Evolutionary conservation across 2,113 vertebrate genomes (phyloP).

Genomic region (Condylura cristata): DNA sequence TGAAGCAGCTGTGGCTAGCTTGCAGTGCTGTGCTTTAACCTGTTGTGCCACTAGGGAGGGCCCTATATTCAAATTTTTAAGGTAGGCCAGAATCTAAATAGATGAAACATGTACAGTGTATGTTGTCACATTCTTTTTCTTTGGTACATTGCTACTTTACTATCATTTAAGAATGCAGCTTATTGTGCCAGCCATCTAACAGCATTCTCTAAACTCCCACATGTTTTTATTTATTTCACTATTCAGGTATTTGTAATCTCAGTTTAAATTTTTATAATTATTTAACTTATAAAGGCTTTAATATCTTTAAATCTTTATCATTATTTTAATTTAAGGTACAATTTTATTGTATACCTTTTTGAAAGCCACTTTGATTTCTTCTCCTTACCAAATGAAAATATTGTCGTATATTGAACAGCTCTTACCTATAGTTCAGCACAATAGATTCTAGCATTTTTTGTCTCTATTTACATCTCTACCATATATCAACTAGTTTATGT

Average conservation of each 20-base stretch:
- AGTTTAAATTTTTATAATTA: neutral
- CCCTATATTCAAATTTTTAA: no score
- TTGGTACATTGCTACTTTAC: constrained; percentile 47
- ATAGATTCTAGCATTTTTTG: neutral
- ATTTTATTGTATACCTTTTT: neutral
- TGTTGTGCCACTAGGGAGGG: no score
- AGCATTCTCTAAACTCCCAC: neutral
- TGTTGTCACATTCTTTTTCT: constrained; percentile 60
- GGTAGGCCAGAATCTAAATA: constrained; percentile 86
- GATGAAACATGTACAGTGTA: constrained; percentile 83
- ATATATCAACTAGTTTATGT: neutral
- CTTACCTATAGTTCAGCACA: neutral
- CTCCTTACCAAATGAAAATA: neutral
- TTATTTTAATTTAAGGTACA: neutral
- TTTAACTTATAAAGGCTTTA: constrained; percentile 10
- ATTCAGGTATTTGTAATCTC: constrained; percentile 8
- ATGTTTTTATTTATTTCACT: neutral
- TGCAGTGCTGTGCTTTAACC: no score
- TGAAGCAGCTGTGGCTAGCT: no score
- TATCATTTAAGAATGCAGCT: neutral
- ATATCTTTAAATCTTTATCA: neutral
- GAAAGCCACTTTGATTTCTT: constrained; percentile 37
- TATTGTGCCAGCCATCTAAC: neutral
- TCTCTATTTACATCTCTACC: neutral
- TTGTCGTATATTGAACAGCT: neutral